These are phyloP conservation scores for Jordanella pulchra DNA, from an alignment of 2,797 vertebrate species.

Conservation along the genomic window DNA sequence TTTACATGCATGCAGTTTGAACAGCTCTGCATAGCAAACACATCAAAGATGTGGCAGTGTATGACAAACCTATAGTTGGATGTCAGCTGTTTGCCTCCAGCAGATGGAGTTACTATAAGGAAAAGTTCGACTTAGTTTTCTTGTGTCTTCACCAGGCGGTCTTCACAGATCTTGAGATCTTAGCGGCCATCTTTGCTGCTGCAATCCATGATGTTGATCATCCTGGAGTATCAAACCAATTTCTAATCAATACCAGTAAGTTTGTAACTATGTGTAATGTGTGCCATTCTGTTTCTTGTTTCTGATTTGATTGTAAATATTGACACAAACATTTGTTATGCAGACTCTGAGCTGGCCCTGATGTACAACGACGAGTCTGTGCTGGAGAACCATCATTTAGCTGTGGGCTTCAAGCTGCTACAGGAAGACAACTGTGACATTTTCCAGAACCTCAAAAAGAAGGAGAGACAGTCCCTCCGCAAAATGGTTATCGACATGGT, in stretches of 20 bases:
- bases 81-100: not conserved
- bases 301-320: not conserved
- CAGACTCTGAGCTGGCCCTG: slow-evolving; percentile 95
- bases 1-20: not conserved
- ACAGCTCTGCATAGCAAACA: not conserved
- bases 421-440: slow-evolving; percentile 93
- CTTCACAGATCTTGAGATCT: slow-evolving; percentile 97
- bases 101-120: not conserved
- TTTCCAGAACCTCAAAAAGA: slow-evolving; percentile 93
- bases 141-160: slow-evolving; percentile 83
- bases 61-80: not conserved
- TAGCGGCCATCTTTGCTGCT: slow-evolving; percentile 96
- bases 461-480: slow-evolving; percentile 93
- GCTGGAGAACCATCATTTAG: slow-evolving; percentile 94
- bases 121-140: not conserved
- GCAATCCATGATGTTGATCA: slow-evolving; percentile 99
- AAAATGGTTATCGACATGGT: slow-evolving; percentile 99
- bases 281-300: accelerated
- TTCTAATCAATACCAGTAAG: slow-evolving; percentile 99
- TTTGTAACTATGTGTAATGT: slow-evolving; percentile 27
- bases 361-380: slow-evolving; percentile 99
- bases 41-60: not conserved
- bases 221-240: slow-evolving; percentile 98
- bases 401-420: slow-evolving; percentile 93
- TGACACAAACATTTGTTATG: not conserved